Conservation (phyloP, 2,888 invertebrate species). For the Clanis bilineata region DNA sequence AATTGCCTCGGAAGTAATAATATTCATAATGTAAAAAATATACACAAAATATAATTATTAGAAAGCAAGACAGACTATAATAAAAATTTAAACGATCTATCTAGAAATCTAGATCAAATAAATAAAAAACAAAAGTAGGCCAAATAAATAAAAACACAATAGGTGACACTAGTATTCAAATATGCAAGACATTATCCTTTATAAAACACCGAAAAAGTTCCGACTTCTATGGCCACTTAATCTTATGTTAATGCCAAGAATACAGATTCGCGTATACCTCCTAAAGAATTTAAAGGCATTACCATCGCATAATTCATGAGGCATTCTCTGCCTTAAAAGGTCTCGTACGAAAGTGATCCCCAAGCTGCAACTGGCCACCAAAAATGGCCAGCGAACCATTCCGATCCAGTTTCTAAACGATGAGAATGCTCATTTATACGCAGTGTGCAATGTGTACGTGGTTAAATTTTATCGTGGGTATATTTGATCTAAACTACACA, state of each 20-base stretch:
- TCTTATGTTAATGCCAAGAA: slow-evolving; percentile 13
- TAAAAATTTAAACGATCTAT: neutral
- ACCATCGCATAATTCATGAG: slow-evolving; percentile 72
- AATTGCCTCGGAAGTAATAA: neutral
- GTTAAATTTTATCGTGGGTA: slow-evolving; percentile 29
- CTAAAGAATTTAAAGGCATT: slow-evolving; percentile 32
- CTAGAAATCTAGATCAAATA: neutral
- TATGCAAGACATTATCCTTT: neutral
- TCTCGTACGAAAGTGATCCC: slow-evolving; percentile 69
- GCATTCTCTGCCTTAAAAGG: slow-evolving; percentile 75
- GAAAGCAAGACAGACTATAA: neutral
- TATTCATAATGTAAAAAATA: no score
- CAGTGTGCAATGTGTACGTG: slow-evolving; percentile 27
- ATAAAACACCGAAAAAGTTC: neutral
- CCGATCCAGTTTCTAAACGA: slow-evolving; percentile 66
- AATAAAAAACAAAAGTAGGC: neutral
- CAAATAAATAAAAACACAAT: neutral
- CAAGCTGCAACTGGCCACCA: slow-evolving; percentile 57
- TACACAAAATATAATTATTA: no score
- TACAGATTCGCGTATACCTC: slow-evolving; percentile 15
- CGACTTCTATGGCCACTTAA: slow-evolving; percentile 6
- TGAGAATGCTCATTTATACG: slow-evolving; percentile 39
- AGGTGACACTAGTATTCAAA: neutral
- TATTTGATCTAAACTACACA: no score
- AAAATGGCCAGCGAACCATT: slow-evolving; percentile 54